Evolutionary conservation across 2,888 invertebrate species (phyloP).

Genomic region (Synergus itoensis): DNA sequence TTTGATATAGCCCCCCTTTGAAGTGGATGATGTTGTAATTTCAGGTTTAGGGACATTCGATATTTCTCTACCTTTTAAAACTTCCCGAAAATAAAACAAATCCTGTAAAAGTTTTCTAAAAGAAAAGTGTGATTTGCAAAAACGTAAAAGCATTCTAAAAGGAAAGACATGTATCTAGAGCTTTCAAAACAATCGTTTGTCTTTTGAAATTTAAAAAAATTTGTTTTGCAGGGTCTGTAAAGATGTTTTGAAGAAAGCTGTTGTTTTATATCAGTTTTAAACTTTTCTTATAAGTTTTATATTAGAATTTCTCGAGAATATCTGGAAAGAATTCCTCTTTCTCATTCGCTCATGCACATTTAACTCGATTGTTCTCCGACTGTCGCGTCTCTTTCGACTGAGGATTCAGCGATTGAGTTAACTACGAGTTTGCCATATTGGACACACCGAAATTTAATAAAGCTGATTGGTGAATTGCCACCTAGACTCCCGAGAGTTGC

Average conservation of each 20-base stretch:
- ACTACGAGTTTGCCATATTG: constrained; percentile 45
- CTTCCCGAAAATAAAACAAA: too few species aligned
- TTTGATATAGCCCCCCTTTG: too few species aligned
- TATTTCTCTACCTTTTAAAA: too few species aligned
- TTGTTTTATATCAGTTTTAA: neutral
- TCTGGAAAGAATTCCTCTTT: neutral
- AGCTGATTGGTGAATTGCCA: constrained; percentile 61
- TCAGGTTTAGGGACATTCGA: too few species aligned
- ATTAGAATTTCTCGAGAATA: constrained; percentile 4
- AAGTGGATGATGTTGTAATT: too few species aligned
- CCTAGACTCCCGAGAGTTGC: constrained; percentile 32
- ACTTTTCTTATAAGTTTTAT: neutral
- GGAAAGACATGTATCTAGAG: neutral
- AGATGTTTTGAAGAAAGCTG: neutral
- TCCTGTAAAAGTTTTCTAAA: neutral
- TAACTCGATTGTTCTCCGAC: neutral
- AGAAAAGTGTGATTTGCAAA: neutral
- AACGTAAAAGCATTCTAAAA: neutral
- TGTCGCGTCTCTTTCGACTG: constrained; percentile 7
- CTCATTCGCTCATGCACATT: neutral
- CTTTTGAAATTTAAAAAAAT: neutral
- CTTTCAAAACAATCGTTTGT: neutral
- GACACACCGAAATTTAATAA: constrained; percentile 60
- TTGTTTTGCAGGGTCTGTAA: neutral
- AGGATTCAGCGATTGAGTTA: constrained; percentile 49